Evolutionary conservation across 2,888 invertebrate species (phyloP), one percentile per base, ranked within the genome.

Genomic region (Clistopyga incitator): DNA sequence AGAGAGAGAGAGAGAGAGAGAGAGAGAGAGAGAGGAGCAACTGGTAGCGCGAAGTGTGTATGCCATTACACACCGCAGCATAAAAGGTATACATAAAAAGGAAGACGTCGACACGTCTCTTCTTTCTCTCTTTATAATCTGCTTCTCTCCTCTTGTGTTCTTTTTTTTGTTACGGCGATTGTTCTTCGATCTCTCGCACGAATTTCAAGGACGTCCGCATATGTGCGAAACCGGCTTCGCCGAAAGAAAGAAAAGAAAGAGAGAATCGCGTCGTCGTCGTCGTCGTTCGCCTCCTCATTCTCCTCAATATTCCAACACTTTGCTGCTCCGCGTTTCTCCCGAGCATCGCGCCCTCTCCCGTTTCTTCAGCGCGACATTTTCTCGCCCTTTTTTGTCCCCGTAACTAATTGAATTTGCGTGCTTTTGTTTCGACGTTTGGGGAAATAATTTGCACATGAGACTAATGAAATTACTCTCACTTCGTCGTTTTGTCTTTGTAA

Each of bases 151-250:
- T n/a, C n/a, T n/a, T n/a, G n/a, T n/a, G n/a, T n/a, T n/a, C n/a
- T n/a, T n/a, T n/a, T n/a, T 74, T 80, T 61, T 68, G 74, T 70
- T 74, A 81, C 87, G 84, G 82, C 78, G 86, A 87, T 90, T 90
- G 91, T 90, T 91, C 89, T 88, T 88, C 89, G 90, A 91, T 90
- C 90, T 90, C 89, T 89, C 90, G 90, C 91, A 91, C 91, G 92
- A 92, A 92, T 92, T 92, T 92, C 92, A 92, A 92, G 92, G 92
- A 92, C 92, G 91, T 91, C 91, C 81, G 81, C 78, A 81, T 75
- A 84, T 89, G 88, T 87, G 88, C 88, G 77, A 91, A 92, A 91
- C 92, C 91, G 90, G 90, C 89, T 91, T 85, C 87, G 85, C 56
- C 67, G 75, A 75, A 76, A 78, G 20, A 47, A 64, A 59, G 59